Percentiles rank a stretch among this genome's conserved stretches.
phyloP scores from a whole-genome alignment of 2,888 invertebrate species.

The Amiota communis region DNA sequence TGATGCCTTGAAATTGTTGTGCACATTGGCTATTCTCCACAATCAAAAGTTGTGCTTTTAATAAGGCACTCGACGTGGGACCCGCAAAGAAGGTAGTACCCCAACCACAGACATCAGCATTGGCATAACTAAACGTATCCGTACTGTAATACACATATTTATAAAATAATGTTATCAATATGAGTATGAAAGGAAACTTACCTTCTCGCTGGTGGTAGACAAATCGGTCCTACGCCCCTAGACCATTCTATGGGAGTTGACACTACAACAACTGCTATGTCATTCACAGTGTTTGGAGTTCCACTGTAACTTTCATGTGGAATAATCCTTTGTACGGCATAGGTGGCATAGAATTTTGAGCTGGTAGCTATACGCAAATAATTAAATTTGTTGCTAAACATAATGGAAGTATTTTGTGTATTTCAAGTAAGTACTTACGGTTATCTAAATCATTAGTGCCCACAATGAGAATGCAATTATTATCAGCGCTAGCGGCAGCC shows the following conservation, averaged over 20 bases:
- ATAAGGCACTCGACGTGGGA: constrained; percentile 71
- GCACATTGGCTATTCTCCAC: constrained; percentile 50
- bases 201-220: constrained; percentile 75
- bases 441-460: constrained; percentile 74
- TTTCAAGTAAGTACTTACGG: constrained; percentile 60
- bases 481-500: constrained; percentile 30
- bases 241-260: constrained; percentile 72
- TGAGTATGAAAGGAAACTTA: constrained; percentile 45
- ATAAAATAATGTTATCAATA: too few species aligned
- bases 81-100: constrained; percentile 75
- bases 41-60: constrained; percentile 73
- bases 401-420: background rate
- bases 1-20: constrained; percentile 46
- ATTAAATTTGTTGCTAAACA: background rate
- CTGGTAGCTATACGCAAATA: constrained; percentile 42
- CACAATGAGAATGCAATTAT: constrained; percentile 70
- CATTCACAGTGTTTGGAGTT: constrained; percentile 68
- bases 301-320: constrained; percentile 51
- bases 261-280: constrained; percentile 75
- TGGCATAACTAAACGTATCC: constrained; percentile 51
- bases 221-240: constrained; percentile 76
- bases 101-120: constrained; percentile 73
- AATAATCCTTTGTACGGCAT: constrained; percentile 61
- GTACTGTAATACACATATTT: constrained; percentile 41
- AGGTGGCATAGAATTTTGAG: constrained; percentile 62